Percentiles rank a stretch among this genome's conserved stretches.
phyloP scores from a whole-genome alignment of 2,113 vertebrate species.

The Poeciliopsis prolifica region DNA sequence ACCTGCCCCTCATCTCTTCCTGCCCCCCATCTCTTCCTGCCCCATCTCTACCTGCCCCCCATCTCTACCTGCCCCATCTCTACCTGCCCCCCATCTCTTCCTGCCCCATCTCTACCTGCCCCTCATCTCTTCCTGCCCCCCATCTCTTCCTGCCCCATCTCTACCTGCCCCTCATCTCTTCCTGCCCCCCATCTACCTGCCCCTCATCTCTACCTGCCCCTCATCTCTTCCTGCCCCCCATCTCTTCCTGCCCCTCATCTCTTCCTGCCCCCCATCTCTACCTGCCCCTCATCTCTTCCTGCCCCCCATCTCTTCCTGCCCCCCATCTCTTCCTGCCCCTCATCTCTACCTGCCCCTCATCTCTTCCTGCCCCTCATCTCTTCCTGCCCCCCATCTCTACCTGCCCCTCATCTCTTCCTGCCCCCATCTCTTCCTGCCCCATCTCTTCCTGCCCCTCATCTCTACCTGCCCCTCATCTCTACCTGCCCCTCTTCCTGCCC shows the following conservation, averaged over 20 bases:
- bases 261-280: constrained; percentile 63
- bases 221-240: too few species aligned
- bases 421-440: constrained; percentile 55
- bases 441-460: not conserved
- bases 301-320: constrained; percentile 30
- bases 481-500: constrained; percentile 20
- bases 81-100: constrained; percentile 42
- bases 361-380: constrained; percentile 41
- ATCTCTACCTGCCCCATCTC: too few species aligned
- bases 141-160: constrained; percentile 42
- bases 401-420: constrained; percentile 21
- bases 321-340: constrained; percentile 51
- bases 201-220: constrained; percentile 49
- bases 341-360: not conserved
- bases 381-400: constrained; percentile 39
- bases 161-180: constrained; percentile 5
- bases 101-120: constrained; percentile 32
- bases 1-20: not conserved
- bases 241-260: constrained; percentile 41
- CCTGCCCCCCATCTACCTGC: too few species aligned
- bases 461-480: constrained; percentile 25
- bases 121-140: constrained; percentile 41
- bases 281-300: too few species aligned
- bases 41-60: constrained; percentile 7
- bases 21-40: constrained; percentile 56